These are phyloP conservation scores for Strigops habroptila DNA, from an alignment of 2,113 vertebrate genomes.

Conservation along the genomic window DNA sequence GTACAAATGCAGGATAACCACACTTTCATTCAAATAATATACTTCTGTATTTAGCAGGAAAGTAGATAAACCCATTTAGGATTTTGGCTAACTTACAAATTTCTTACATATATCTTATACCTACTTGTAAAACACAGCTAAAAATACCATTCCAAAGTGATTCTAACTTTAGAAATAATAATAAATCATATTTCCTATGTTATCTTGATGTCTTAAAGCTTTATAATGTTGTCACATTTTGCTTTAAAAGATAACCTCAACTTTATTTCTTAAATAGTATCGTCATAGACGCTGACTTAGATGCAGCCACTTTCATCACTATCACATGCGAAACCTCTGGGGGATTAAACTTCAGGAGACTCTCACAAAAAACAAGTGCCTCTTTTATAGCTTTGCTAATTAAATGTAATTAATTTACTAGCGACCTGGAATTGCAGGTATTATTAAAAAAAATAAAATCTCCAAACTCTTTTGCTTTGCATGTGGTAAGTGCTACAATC, in stretches of 20 bases:
- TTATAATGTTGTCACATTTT: neutral
- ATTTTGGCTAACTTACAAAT: neutral
- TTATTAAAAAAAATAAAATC: neutral
- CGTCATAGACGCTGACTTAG: neutral
- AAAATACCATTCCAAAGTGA: neutral
- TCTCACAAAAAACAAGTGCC: neutral
- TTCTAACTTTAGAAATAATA: neutral
- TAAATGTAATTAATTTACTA: conserved; percentile 59
- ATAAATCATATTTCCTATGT: neutral
- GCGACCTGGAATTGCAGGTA: neutral
- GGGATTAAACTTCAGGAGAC: conserved; percentile 19
- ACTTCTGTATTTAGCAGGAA: neutral
- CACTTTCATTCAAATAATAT: neutral
- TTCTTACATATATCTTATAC: neutral
- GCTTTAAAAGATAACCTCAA: neutral
- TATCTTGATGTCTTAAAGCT: neutral
- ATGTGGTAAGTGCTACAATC: neutral
- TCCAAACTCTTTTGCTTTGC: neutral
- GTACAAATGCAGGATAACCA: neutral
- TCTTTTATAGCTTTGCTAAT: conserved; percentile 59
- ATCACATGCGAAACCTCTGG: neutral
- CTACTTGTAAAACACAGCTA: neutral
- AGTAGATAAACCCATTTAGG: neutral
- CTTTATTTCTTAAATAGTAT: neutral
- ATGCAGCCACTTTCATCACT: neutral